A percentile compares a stretch with the other conserved stretches of the same genome.
Evolutionary conservation across 2,888 invertebrate species (phyloP).

Genomic region (Lepeophtheirus nordmannii): DNA sequence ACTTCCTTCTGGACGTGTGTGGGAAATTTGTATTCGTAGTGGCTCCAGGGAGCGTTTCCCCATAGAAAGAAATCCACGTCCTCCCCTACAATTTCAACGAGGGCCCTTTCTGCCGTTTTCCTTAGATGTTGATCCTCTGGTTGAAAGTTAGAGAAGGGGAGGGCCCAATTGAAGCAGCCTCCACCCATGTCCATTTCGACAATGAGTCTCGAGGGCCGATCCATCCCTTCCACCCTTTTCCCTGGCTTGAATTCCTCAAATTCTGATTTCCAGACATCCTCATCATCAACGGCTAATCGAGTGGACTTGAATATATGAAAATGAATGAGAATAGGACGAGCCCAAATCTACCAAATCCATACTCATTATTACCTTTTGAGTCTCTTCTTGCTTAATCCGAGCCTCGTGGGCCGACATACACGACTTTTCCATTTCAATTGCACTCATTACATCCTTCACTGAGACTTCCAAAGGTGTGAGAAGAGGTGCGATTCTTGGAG

Average conservation of each 20-base stretch:
- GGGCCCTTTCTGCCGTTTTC: not conserved
- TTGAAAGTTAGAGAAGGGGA: not conserved
- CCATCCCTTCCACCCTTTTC: not conserved
- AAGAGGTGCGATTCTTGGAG: not conserved
- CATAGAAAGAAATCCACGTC: not conserved
- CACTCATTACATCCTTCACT: not conserved
- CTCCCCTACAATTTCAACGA: not conserved
- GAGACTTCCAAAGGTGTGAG: not conserved
- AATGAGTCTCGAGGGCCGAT: not conserved
- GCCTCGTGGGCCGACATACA: not conserved
- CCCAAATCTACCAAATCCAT: not conserved
- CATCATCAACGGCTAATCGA: not conserved
- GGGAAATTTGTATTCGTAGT: not conserved
- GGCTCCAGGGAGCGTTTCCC: constrained; percentile 4
- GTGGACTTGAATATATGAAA: not conserved
- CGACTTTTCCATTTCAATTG: not conserved
- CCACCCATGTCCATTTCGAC: not conserved
- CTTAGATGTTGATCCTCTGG: not conserved
- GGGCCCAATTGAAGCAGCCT: not conserved
- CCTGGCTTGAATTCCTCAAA: not conserved
- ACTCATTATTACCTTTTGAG: not conserved
- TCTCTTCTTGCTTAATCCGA: not conserved
- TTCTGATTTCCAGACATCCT: not conserved
- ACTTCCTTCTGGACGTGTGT: not conserved
- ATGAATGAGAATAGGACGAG: not conserved